Evolutionary conservation across 35 echinoderm and acorn worm genomes (phyloP).

Genomic region (Lytechinus variegatus): DNA sequence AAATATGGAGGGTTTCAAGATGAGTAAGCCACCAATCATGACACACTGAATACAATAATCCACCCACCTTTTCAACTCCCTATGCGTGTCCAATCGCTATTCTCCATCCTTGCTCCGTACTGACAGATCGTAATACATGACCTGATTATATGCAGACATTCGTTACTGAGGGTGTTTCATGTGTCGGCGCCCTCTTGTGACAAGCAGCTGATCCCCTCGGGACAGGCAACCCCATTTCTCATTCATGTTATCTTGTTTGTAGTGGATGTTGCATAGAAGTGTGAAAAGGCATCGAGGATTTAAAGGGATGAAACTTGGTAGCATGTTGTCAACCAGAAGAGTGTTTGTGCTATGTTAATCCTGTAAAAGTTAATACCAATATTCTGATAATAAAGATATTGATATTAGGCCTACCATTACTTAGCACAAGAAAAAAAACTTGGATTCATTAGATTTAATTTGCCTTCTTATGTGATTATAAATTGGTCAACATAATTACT

Average conservation of each 20-base stretch:
- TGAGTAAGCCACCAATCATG: too few relatives aligned
- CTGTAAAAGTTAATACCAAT: too few relatives aligned
- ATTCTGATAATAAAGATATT: too few relatives aligned
- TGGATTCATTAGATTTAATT: too few relatives aligned
- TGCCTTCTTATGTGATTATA: too few relatives aligned
- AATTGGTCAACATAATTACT: too few relatives aligned
- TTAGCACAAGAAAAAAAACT: too few relatives aligned
- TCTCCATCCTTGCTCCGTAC: neutral
- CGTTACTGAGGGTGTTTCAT: neutral
- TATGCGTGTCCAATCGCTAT: neutral
- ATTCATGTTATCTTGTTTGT: neutral
- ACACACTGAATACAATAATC: too few relatives aligned
- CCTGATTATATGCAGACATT: neutral
- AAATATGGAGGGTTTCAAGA: too few relatives aligned
- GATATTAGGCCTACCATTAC: too few relatives aligned
- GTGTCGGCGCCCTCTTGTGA: neutral
- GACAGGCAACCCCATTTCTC: neutral
- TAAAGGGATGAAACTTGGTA: neutral
- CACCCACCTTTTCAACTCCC: neutral
- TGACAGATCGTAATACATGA: neutral
- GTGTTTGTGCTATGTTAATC: too few relatives aligned
- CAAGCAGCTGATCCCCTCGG: neutral
- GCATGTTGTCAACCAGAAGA: neutral
- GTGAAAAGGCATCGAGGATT: neutral
- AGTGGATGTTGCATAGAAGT: neutral